Base-by-base conservation (phyloP, 2,888 invertebrate species). In the Sipha maydis region DNA sequence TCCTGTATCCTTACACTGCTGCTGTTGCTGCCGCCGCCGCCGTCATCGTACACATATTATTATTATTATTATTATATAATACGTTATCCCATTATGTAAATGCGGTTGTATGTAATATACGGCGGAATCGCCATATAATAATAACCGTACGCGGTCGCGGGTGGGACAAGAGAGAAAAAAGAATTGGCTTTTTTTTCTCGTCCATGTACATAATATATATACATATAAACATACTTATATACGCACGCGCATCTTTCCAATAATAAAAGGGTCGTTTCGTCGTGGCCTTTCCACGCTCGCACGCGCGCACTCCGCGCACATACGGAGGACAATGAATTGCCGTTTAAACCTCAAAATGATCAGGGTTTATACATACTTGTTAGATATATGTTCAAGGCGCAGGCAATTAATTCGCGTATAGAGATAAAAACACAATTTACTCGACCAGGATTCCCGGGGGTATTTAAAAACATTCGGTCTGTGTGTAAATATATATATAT, bases 371-470 rank as follows among this genome's bases (percentile, higher is more conserved):
- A 56, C 19, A 75, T 54, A 31, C 25, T 4, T 48, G 28, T 48
- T 7, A 5, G 34, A 61, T 79, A 56, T 78, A 21, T 1, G 9
- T 9, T 2, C 31, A 48, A 71, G 56, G 38, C 61, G 28, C 85
- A 48, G 67, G 85, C 85, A 85, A 85, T 85, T 85, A 85, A 85
- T 85, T 85, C 77, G 77, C 84, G 76, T 61, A 56, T 38, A 85
- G 71, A 88, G 86, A 88, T 88, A 88, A 88, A 88, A 88, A 88
- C 86, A 88, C 86, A 88, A 88, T 88, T 88, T 88, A 80, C 79
- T 61, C 75, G 41, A 34, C 83, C 83, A 28, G 31, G 77, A 85
- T 77, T 85, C 85, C 85, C 85, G 67, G 67, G 85, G 77, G 85
- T 85, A 85, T 85, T 85, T 85, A 85, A 85, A 85, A 85, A 85